Evolutionary conservation across 2,888 invertebrate genomes (phyloP).

Genomic region (Leuctra nigra): DNA sequence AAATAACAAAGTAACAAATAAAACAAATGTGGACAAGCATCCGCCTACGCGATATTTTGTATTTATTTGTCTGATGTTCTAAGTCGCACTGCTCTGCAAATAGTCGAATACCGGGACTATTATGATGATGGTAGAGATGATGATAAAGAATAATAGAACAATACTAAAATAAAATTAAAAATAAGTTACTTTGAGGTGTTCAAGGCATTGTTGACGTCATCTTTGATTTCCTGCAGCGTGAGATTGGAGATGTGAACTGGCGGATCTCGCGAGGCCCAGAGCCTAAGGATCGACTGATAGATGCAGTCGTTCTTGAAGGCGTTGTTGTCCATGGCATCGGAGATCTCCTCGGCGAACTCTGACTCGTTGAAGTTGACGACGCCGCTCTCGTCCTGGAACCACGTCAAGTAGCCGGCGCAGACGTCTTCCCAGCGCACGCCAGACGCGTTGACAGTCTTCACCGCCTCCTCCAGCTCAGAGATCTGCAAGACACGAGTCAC

Average conservation of each 20-base stretch:
- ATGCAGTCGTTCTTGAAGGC: constrained; percentile 35
- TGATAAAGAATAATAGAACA: no score
- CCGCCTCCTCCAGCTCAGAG: constrained; percentile 34
- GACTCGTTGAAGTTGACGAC: constrained; percentile 5
- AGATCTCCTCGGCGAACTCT: constrained; percentile 26
- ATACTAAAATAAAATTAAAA: no score
- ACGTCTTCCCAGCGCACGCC: constrained; percentile 38
- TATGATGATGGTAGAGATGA: no score
- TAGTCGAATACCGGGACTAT: no score
- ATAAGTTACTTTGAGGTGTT: constrained; percentile 26
- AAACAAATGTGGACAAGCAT: no score
- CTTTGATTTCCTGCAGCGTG: constrained; percentile 32
- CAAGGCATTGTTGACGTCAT: constrained; percentile 35
- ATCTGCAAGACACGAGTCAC: constrained; percentile 32
- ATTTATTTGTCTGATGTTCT: no score
- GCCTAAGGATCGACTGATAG: constrained; percentile 37
- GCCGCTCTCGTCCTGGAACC: constrained; percentile 18
- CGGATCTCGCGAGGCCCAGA: constrained; percentile 33
- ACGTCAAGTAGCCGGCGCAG: constrained; percentile 33
- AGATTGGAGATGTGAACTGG: constrained; percentile 29
- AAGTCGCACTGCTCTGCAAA: no score
- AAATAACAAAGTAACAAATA: no score
- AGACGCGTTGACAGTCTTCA: constrained; percentile 34
- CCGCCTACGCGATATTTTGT: no score
- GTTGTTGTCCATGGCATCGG: constrained; percentile 32